phyloP scores from a whole-genome alignment of 2,888 invertebrate species.

The Catocala sponsa region DNA sequence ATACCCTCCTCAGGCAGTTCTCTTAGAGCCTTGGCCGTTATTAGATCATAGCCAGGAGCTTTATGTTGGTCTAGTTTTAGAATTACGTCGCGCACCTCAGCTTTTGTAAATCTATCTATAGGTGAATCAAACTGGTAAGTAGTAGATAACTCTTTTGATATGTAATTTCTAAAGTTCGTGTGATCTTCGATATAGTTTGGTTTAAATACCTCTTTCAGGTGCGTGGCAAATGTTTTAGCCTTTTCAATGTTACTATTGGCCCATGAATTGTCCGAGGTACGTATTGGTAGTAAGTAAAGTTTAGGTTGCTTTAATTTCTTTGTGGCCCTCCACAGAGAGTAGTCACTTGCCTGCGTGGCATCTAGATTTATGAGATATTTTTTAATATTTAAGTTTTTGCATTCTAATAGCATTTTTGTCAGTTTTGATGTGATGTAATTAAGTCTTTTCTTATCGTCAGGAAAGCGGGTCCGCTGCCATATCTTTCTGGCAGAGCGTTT shows the following conservation, averaged over 20 bases:
- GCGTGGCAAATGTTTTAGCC: background rate
- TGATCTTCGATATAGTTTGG: background rate
- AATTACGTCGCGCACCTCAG: too few species aligned
- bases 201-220: background rate
- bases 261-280: background rate
- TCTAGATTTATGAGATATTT: background rate
- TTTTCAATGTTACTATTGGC: constrained; percentile 1
- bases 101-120: too few species aligned
- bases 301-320: constrained; percentile 5
- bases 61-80: too few species aligned
- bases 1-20: too few species aligned
- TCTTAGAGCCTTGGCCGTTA: too few species aligned
- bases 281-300: background rate
- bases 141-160: too few species aligned
- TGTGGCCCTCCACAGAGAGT: constrained; percentile 5
- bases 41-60: too few species aligned
- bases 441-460: too few species aligned
- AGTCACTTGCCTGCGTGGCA: constrained; percentile 1
- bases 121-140: too few species aligned
- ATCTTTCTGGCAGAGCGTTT: too few species aligned
- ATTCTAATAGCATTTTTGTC: background rate
- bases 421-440: background rate
- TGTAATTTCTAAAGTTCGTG: too few species aligned
- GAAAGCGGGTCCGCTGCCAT: too few species aligned
- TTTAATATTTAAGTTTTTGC: background rate